phyloP scores from a whole-genome alignment of 2,113 vertebrate species.

The Scytalopus superciliaris region DNA sequence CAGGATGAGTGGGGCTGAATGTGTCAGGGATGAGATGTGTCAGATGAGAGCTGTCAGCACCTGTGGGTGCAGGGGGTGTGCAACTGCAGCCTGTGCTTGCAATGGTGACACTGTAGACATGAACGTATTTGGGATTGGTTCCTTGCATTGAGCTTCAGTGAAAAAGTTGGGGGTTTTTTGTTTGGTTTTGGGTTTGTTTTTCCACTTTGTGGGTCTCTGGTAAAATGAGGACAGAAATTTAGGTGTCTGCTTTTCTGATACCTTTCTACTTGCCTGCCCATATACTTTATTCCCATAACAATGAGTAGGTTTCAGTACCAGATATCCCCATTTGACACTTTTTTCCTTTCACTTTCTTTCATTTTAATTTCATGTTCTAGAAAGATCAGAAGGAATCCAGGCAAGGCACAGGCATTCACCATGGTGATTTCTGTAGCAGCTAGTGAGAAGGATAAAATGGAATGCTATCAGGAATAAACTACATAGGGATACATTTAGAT shows the following conservation, averaged over 20 bases:
- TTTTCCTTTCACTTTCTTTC: background rate
- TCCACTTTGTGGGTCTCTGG: accelerated
- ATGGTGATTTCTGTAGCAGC: background rate
- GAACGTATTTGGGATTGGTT: background rate
- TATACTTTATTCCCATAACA: background rate
- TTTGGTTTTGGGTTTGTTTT: too few species aligned
- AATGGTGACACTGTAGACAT: accelerated
- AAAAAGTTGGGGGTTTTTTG: background rate
- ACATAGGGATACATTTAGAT: background rate
- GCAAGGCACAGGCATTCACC: background rate
- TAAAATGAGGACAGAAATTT: background rate
- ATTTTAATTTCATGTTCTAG: background rate
- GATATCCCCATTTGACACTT: background rate
- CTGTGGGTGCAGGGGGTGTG: accelerated
- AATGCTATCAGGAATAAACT: background rate
- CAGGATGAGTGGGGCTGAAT: accelerated
- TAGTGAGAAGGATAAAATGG: background rate
- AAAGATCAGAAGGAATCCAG: background rate
- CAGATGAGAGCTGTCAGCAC: background rate
- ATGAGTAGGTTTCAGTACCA: background rate
- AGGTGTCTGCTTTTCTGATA: background rate
- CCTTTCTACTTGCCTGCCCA: background rate
- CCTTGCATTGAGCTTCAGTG: background rate
- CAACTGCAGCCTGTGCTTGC: background rate
- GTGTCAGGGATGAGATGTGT: background rate